Evolutionary conservation across 2,888 invertebrate species (phyloP).

Genomic region (Xestia sexstrigata): DNA sequence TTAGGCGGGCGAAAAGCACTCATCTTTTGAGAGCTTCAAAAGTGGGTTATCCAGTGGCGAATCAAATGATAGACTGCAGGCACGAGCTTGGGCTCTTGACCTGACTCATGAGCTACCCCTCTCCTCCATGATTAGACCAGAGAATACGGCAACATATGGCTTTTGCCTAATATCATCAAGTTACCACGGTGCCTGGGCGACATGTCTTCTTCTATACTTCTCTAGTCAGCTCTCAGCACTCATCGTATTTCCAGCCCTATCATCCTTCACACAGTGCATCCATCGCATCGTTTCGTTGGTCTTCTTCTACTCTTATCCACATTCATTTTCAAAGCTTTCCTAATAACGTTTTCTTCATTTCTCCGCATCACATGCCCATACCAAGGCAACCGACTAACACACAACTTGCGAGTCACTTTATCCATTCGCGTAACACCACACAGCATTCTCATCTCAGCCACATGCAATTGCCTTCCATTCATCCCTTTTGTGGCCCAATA

Average conservation of each 20-base stretch:
- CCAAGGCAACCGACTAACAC: too few species aligned
- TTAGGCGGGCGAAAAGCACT: constrained; percentile 9
- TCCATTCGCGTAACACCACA: too few species aligned
- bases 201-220: neutral
- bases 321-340: too few species aligned
- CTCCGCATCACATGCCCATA: too few species aligned
- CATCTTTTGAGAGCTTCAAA: constrained; percentile 19
- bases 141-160: too few species aligned
- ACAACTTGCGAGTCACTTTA: too few species aligned
- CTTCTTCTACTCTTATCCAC: neutral
- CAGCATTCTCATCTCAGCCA: neutral
- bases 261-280: neutral
- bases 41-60: constrained; percentile 52
- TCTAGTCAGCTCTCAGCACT: too few species aligned
- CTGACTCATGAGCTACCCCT: too few species aligned
- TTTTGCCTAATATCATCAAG: too few species aligned
- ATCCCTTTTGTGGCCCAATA: neutral
- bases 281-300: neutral
- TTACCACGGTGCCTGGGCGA: constrained; percentile 1
- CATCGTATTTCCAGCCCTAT: neutral
- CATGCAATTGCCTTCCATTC: neutral
- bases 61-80: constrained; percentile 15
- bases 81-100: too few species aligned
- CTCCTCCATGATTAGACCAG: too few species aligned
- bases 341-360: too few species aligned